These are phyloP conservation scores for Cryptotis parvus DNA, from an alignment of 2,113 vertebrate genomes.

Conservation along the genomic window DNA sequence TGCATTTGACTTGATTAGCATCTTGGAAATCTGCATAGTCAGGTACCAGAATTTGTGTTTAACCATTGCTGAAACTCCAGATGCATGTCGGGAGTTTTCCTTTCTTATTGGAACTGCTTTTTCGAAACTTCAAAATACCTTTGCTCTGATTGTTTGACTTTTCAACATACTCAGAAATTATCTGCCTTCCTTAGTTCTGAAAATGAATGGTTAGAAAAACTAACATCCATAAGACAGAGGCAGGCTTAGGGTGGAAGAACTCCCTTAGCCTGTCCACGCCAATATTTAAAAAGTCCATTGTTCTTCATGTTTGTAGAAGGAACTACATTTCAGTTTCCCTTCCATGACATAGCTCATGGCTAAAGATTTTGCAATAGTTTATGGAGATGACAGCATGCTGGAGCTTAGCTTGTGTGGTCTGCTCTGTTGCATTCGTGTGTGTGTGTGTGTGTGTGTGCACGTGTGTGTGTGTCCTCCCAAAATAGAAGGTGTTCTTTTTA, in stretches of 20 bases:
- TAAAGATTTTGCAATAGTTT: constrained; percentile 54
- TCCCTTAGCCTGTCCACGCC: constrained; percentile 2
- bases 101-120: not conserved
- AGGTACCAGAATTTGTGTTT: not conserved
- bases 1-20: not conserved
- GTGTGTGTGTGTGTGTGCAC: not conserved
- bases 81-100: constrained; percentile 57
- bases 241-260: constrained; percentile 34
- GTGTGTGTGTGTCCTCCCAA: not conserved
- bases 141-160: constrained; percentile 60
- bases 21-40: constrained; percentile 17
- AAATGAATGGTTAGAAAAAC: constrained; percentile 72
- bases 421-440: not conserved
- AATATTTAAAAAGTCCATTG: constrained; percentile 51
- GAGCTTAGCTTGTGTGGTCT: not conserved
- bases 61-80: constrained; percentile 67
- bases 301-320: constrained; percentile 43
- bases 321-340: constrained; percentile 41
- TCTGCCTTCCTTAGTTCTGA: constrained; percentile 55
- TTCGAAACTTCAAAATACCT: not conserved
- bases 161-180: constrained; percentile 26
- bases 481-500: constrained; percentile 77
- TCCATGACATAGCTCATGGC: not conserved
- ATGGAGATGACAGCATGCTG: not conserved
- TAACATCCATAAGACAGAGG: constrained; percentile 41